These are phyloP conservation scores for Cacatua alba DNA, from an alignment of 2,113 vertebrate species.

Conservation along the genomic window DNA sequence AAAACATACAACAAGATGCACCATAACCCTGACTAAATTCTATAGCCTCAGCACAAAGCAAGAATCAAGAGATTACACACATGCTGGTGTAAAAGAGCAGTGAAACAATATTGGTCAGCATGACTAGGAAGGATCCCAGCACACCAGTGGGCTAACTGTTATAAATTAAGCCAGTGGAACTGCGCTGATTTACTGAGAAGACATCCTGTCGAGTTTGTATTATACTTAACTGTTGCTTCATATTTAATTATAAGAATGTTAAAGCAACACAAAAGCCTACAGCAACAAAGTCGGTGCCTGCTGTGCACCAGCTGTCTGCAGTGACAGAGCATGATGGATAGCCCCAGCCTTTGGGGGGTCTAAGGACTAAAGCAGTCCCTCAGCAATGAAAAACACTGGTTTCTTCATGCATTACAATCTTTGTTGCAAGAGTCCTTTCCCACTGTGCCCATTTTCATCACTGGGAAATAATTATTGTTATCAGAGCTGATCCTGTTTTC, in stretches of 20 bases:
- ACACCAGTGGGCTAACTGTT: neutral
- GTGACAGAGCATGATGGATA: neutral
- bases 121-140: neutral
- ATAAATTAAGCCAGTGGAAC: neutral
- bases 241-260: slow-evolving; percentile 40
- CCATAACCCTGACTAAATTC: neutral
- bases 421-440: slow-evolving; percentile 1
- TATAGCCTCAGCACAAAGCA: neutral
- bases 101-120: neutral
- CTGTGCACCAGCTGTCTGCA: slow-evolving; percentile 46
- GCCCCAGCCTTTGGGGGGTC: neutral
- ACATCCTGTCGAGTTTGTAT: neutral
- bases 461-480: neutral
- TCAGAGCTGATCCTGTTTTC: neutral
- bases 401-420: neutral
- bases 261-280: slow-evolving; percentile 25
- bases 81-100: neutral
- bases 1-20: neutral
- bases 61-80: neutral
- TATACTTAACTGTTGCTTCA: neutral
- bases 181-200: neutral
- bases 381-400: neutral
- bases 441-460: neutral
- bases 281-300: neutral
- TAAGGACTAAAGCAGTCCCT: neutral